These are phyloP conservation scores for Syncerus caffer DNA, from an alignment of 2,797 vertebrate genomes.

Conservation along the genomic window DNA sequence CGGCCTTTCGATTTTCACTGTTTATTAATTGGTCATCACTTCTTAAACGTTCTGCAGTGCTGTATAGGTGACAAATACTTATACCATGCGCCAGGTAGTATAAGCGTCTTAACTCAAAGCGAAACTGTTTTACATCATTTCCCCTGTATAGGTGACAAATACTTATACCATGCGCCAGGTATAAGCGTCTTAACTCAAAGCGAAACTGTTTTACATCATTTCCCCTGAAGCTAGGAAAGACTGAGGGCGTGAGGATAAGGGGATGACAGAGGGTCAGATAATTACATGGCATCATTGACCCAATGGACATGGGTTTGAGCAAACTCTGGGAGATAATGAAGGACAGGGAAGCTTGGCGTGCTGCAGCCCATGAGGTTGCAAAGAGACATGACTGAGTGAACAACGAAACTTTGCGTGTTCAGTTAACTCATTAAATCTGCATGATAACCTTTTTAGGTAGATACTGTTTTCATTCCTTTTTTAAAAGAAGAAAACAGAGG, in stretches of 20 bases:
- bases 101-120: not conserved
- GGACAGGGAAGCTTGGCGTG: not conserved
- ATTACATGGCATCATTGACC: not conserved
- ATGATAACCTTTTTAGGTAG: not conserved
- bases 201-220: not conserved
- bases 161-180: not conserved
- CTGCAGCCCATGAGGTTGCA: not conserved
- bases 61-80: not conserved
- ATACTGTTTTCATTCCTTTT: not conserved
- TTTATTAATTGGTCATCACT: not conserved
- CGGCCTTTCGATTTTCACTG: not conserved
- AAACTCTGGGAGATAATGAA: not conserved
- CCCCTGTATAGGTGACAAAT: not conserved
- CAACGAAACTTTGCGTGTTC: not conserved
- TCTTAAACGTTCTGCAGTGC: not conserved
- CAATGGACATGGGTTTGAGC: not conserved
- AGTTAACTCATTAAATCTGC: not conserved
- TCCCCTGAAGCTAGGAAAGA: not conserved
- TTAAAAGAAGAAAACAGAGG: not conserved
- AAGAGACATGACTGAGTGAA: not conserved
- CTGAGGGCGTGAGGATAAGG: not conserved
- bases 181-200: not conserved
- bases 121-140: not conserved
- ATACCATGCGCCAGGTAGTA: not conserved
- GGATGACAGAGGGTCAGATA: not conserved